Evolutionary conservation across 64 coral and sea anemone genomes (phyloP).

Genomic region (Pocillopora damicornis): DNA sequence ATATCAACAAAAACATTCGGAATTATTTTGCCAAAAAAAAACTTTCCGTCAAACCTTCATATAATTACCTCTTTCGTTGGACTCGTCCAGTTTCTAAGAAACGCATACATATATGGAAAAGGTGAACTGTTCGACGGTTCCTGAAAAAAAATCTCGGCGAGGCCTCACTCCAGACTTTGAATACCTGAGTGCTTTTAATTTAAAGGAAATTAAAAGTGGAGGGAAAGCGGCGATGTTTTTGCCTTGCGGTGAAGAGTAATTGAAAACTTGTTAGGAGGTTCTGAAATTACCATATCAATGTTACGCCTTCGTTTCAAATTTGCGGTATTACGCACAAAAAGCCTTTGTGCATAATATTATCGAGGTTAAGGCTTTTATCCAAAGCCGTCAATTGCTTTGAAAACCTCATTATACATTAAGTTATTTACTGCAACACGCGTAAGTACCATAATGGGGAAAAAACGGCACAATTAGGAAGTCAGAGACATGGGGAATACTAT

Average conservation of each 20-base stretch:
- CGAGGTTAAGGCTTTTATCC: not conserved
- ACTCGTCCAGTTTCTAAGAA: too few relatives aligned
- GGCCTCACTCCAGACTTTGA: not conserved
- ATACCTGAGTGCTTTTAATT: not conserved
- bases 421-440: not conserved
- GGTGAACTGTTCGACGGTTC: too few relatives aligned
- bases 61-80: too few relatives aligned
- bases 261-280: slow-evolving; percentile 8
- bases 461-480: not conserved
- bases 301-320: not conserved
- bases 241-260: not conserved
- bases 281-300: slow-evolving; percentile 2
- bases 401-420: slow-evolving; percentile 4
- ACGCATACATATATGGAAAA: too few relatives aligned
- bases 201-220: not conserved
- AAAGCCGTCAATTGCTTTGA: slow-evolving; percentile 9
- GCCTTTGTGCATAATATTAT: not conserved
- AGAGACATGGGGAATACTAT: not conserved
- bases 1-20: not conserved
- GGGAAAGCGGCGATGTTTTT: not conserved
- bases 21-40: too few relatives aligned
- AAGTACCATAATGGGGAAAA: not conserved
- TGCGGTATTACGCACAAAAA: not conserved
- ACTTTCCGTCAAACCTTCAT: too few relatives aligned
- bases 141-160: not conserved